Evolutionary conservation across 2,888 invertebrate genomes (phyloP), one percentile per base, ranked within the genome.

Genomic region (Tortricodes alternella): DNA sequence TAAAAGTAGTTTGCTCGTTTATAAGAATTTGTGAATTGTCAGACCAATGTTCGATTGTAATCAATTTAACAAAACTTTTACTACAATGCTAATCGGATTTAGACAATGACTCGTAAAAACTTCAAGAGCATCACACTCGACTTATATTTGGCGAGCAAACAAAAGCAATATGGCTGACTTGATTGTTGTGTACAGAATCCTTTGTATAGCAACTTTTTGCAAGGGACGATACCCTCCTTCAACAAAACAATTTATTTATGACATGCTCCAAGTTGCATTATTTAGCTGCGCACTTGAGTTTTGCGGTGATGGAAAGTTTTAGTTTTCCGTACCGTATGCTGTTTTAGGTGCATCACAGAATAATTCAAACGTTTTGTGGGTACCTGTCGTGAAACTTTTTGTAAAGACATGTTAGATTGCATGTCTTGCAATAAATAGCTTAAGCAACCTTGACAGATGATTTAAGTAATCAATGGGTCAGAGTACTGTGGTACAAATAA

Each of bases 121-220:
- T 50, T 29, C 39, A 23, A 44, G 43, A 52, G 44, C 23, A 43
- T 19, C 27, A 35, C 52, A 27, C 52, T 23, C 21, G 21, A 18
- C 21, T 24, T 27, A 44, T 35, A 24, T 35, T 35, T 35, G 39
- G 27, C n/a, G 34, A 11, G n/a, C 43, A 23, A 24, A 53, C 38
- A 53, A 53, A 29, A 44, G 34, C 15, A 24, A 7, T 5, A 24
- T 23, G n/a, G 43, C 41, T 41, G 11, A 4, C 27, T 18, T 23
- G 38, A 46, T 53, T 53, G 52, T 37, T 23, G 19, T 19, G 19
- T 37, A 8, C 18, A 46, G 19, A 51, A 11, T 9, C 38, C 32
- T 53, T 53, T 53, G 53, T 52, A 19, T 7, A n/a, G 29, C 23
- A 39, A 41, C 37, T 53, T 53, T 53, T 53, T 53, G 37, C 46